These are phyloP conservation scores for Enteromius afrohamiltoni DNA, from an alignment of 2,797 vertebrate genomes.

Conservation along the genomic window DNA sequence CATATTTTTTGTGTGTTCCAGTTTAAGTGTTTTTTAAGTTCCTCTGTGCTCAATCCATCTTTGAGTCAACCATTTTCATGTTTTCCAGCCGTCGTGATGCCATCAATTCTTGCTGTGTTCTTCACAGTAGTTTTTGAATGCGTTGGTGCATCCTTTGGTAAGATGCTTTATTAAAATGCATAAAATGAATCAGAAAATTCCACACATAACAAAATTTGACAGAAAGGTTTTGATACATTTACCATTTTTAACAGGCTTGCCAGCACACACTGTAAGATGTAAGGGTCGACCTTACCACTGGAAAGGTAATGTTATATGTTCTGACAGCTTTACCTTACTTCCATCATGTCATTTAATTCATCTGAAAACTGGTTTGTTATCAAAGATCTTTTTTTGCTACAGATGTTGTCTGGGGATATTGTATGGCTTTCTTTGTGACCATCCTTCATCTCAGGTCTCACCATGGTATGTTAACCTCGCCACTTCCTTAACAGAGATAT, in stretches of 20 bases:
- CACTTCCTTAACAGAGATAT: not conserved
- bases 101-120: conserved; percentile 57
- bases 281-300: conserved; percentile 67
- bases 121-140: conserved; percentile 66
- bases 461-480: conserved; percentile 63
- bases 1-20: not conserved
- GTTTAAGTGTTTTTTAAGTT: not conserved
- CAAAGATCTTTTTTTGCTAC: conserved; percentile 18
- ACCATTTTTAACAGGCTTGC: conserved; percentile 61
- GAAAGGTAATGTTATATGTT: conserved; percentile 62
- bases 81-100: conserved; percentile 63
- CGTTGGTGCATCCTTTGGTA: conserved; percentile 65
- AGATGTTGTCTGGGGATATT: conserved; percentile 71
- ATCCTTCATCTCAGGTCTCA: conserved; percentile 60
- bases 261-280: conserved; percentile 68
- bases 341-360: not conserved
- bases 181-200: not conserved
- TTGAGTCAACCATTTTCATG: not conserved
- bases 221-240: not conserved
- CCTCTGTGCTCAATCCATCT: not conserved
- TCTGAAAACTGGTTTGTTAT: not conserved
- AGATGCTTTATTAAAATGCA: conserved; percentile 33
- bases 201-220: not conserved
- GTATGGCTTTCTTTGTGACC: conserved; percentile 67
- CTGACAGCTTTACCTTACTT: not conserved